A percentile compares a stretch with the other conserved stretches of the same genome.
Evolutionary conservation across 1,140 invertebrate species (phyloP).

Genomic region (Tetraneura akinire): DNA sequence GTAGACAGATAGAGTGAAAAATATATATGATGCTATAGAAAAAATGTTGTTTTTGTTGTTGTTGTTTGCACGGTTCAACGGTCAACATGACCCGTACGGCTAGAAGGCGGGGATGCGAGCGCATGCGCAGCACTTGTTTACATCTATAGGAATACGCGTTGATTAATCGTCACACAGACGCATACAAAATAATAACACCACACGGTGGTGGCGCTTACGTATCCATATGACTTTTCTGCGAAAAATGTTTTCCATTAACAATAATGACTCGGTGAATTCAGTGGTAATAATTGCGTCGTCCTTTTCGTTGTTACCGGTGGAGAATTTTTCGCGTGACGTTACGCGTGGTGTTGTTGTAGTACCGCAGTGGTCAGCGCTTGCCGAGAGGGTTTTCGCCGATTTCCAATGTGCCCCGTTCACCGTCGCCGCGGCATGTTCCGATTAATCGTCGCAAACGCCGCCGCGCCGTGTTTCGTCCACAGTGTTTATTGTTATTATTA

Average conservation of each 20-base stretch:
- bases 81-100: conserved; percentile 46
- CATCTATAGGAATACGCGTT: conserved; percentile 50
- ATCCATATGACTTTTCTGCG: conserved; percentile 48
- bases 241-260: conserved; percentile 49
- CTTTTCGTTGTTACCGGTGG: neutral
- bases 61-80: conserved; percentile 50
- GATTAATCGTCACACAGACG: conserved; percentile 47
- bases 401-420: conserved; percentile 33
- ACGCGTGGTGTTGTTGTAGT: neutral
- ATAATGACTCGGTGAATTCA: conserved; percentile 8
- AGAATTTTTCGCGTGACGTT: neutral
- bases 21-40: conserved; percentile 23
- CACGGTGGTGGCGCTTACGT: conserved; percentile 47
- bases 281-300: neutral
- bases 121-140: conserved; percentile 50
- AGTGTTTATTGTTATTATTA: neutral
- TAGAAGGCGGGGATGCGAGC: conserved; percentile 16
- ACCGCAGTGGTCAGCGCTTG: conserved; percentile 13
- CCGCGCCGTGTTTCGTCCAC: conserved; percentile 1
- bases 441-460: conserved; percentile 19
- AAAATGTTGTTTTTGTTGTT: conserved; percentile 52
- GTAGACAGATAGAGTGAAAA: neutral
- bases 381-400: conserved; percentile 37
- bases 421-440: conserved; percentile 25
- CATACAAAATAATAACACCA: conserved; percentile 27